A percentile compares a stretch with the other conserved stretches of the same genome.
Conservation (phyloP, 2,797 vertebrate species). For the Acrocephalus scirpaceus region DNA sequence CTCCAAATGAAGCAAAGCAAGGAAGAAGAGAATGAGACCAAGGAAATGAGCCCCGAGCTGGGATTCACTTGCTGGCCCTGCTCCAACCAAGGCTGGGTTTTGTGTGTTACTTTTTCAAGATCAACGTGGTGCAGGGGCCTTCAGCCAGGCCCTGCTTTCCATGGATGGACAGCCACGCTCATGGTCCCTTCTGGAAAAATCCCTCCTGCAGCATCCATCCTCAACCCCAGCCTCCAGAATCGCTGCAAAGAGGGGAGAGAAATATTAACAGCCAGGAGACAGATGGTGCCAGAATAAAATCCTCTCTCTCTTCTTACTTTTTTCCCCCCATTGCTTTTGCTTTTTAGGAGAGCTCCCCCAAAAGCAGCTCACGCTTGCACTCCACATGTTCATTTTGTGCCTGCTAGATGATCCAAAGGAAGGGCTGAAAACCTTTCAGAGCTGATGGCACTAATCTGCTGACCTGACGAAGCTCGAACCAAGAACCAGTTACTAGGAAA, state of each 20-base stretch:
- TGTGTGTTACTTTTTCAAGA: not conserved
- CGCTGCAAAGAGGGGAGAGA: not conserved
- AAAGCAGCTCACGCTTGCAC: not conserved
- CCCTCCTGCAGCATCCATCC: not conserved
- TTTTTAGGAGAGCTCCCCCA: not conserved
- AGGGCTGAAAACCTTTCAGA: not conserved
- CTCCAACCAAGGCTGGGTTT: not conserved
- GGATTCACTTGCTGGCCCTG: not conserved
- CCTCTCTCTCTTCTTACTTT: not conserved
- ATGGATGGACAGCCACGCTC: not conserved
- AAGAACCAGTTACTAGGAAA: constrained; percentile 25
- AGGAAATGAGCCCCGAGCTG: not conserved
- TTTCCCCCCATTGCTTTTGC: not conserved
- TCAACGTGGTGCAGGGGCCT: not conserved
- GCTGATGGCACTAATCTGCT: not conserved
- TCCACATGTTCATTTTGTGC: not conserved
- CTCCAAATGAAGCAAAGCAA: not conserved
- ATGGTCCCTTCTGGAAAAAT: not conserved
- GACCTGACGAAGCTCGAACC: not conserved
- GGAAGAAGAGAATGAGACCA: not conserved
- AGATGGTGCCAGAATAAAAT: constrained; percentile 30
- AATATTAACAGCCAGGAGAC: not conserved
- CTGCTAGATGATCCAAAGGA: not conserved
- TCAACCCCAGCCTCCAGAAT: not conserved
- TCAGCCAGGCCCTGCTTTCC: not conserved